Evolutionary conservation across 1,140 invertebrate species (phyloP).

Genomic region (Drosophila saltans): DNA sequence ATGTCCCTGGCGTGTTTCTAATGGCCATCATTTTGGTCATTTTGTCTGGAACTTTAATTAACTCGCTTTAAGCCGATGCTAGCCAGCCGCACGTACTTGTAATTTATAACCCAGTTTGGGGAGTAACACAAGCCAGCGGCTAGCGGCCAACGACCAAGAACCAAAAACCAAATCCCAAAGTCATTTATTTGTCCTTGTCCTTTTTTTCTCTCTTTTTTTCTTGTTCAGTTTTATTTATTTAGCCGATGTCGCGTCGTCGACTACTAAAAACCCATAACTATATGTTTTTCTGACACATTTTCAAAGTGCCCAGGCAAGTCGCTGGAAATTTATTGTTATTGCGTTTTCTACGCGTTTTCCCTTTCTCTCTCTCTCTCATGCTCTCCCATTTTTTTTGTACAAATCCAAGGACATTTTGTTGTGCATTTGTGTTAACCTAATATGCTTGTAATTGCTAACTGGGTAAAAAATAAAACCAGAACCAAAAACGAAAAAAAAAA

Average conservation of each 20-base stretch:
- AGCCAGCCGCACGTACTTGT: conserved; percentile 36
- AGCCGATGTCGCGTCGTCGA: conserved; percentile 39
- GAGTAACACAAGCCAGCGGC: neutral
- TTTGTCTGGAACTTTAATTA: conserved; percentile 62
- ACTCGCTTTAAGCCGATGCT: conserved; percentile 61
- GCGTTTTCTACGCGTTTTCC: conserved; percentile 59
- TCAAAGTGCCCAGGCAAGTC: conserved; percentile 71
- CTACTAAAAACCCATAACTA: conserved; percentile 74
- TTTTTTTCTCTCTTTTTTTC: conserved; percentile 24
- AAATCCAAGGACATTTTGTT: conserved; percentile 67
- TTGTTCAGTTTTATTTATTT: conserved; percentile 38
- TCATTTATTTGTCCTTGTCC: conserved; percentile 56
- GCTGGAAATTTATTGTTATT: conserved; percentile 73
- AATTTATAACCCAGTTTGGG: conserved; percentile 56
- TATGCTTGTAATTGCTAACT: conserved; percentile 62
- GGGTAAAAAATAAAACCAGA: conserved; percentile 27
- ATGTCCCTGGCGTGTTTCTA: conserved; percentile 69
- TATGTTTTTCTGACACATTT: conserved; percentile 77
- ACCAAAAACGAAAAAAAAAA: conserved; percentile 20
- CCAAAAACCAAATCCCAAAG: conserved; percentile 60
- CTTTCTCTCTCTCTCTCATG: neutral
- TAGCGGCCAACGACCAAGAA: conserved; percentile 9
- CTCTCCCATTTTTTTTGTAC: conserved; percentile 15
- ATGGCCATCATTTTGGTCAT: conserved; percentile 60
- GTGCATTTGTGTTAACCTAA: conserved; percentile 69